phyloP scores from a whole-genome alignment of 2,888 invertebrate genomes.

The Limulus polyphemus region DNA sequence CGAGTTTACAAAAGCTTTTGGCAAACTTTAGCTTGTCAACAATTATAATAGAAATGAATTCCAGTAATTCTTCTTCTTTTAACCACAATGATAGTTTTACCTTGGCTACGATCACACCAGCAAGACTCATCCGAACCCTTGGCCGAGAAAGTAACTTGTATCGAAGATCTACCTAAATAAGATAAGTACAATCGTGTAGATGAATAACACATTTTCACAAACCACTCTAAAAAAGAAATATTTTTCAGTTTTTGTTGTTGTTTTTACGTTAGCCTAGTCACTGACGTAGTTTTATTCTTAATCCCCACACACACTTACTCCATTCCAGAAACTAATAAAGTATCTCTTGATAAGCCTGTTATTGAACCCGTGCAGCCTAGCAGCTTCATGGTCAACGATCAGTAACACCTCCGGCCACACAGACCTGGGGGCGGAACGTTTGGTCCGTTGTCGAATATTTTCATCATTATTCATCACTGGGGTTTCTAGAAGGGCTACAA shows the following conservation, averaged over 20 bases:
- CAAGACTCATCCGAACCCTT: slow-evolving; percentile 81
- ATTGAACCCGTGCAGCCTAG: slow-evolving; percentile 63
- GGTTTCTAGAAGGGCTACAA: too few species aligned
- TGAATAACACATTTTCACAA: too few species aligned
- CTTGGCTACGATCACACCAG: slow-evolving; percentile 87
- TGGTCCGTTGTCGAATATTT: slow-evolving; percentile 3
- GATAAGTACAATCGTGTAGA: too few species aligned
- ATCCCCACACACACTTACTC: slow-evolving; percentile 40
- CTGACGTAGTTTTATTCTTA: too few species aligned
- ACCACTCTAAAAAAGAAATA: too few species aligned
- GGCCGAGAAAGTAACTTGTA: slow-evolving; percentile 85
- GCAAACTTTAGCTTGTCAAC: too few species aligned
- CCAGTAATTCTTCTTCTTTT: too few species aligned
- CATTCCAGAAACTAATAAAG: slow-evolving; percentile 92
- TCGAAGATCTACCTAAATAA: slow-evolving; percentile 53
- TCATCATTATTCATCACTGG: too few species aligned
- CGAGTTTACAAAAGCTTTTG: too few species aligned
- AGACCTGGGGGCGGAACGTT: slow-evolving; percentile 79
- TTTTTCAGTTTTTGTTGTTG: too few species aligned
- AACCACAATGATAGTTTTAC: slow-evolving; percentile 42
- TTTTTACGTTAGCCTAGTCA: too few species aligned
- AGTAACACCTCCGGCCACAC: slow-evolving; percentile 90
- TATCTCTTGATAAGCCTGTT: slow-evolving; percentile 78
- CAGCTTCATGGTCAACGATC: slow-evolving; percentile 91
- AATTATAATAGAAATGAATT: too few species aligned